Evolutionary conservation across 2,797 vertebrate genomes (phyloP), one percentile per base, ranked within the genome.

Genomic region (Lutjanus argentimaculatus): DNA sequence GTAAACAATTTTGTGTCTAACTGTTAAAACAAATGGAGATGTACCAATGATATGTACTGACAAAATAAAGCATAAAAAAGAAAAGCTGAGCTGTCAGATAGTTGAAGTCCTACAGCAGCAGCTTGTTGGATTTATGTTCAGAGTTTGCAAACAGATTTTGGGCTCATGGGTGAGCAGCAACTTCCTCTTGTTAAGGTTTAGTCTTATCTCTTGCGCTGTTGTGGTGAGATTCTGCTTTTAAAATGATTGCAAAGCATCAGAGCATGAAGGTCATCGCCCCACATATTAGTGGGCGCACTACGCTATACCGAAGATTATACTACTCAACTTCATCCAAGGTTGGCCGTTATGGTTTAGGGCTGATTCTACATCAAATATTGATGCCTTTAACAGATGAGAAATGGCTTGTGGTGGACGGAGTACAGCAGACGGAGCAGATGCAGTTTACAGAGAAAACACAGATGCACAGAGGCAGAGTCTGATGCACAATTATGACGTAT

Each of bases 231-330:
- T 79, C 66, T 79, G 86, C 85, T 90, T 91, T 92, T 88, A 83
- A 84, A 83, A 70, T 82, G 86, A 90, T 87, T 94, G 87, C 58
- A 61, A 69, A 72, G 80, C 71, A 73, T 88, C 67, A n/a, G 74
- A 16, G 79, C 71, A 58, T 84, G 83, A 92, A 93, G 89, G 88
- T 92, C 89, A 90, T 57, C 14, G 13, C 57, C 66, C 42, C 51
- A 62, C 63, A 63, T 73, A 72, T 72, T 56, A 61, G 42, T 52
- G 51, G 63, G 49, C 17, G 67, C 22, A 36, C 79, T 40, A 61
- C 14, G 0, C 58, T 61, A 6, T 36, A 30, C 57, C 68, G 68
- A 79, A 90, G 77, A 92, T 92, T 86, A 88, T 71, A 69, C 61
- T 7, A 79, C 80, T 56, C 52, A 73, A 74, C 72, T 66, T 62